Base-by-base conservation (phyloP, 2,888 invertebrate genomes). In the Vanessa cardui region DNA sequence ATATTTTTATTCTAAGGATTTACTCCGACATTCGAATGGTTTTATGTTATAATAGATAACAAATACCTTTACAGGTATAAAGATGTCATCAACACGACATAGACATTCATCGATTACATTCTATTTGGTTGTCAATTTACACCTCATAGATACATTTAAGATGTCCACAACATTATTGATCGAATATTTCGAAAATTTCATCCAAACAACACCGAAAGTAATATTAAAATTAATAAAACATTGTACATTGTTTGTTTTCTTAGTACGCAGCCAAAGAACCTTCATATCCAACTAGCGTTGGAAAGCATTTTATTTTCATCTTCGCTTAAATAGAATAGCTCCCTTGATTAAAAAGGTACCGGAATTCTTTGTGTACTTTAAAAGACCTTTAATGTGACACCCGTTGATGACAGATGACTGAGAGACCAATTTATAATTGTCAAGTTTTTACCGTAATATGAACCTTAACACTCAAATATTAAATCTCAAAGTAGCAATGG, bases 361-460 rank as follows among this genome's bases (percentile, higher is more conserved):
- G 73, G 74, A 80, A 69, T 73, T 77, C 75, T 78, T 83, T 83
- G 78, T 80, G 70, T 70, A 67, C 73, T 75, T 75, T 76, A 84
- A 85, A 84, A 80, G 80, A 79, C 75, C 60, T 75, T 70, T 88
- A 88, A 89, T 88, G 84, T 87, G 90, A 89, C 90, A 89, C 81
- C 83, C 86, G 78, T 87, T 78, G 87, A 90, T 89, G 89, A 90
- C 88, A 87, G 86, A 90, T 88, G 87, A 88, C 83, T 71, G 73
- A 75, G 63, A 73, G 60, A 62, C 74, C 69, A 73, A 60, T 61
- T 71, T 54, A 69, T 39, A 62, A 54, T 46, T 58, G n/a, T 18
- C 7, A 56, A 18, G 46, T 20, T 16, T 12, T n/a, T 31, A 52
- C 65, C 7, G 16, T 8, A 78, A 72, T 70, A 60, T 77, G 50